Conservation (phyloP, 1,140 invertebrate genomes). For the Pollicipes pollicipes region DNA sequence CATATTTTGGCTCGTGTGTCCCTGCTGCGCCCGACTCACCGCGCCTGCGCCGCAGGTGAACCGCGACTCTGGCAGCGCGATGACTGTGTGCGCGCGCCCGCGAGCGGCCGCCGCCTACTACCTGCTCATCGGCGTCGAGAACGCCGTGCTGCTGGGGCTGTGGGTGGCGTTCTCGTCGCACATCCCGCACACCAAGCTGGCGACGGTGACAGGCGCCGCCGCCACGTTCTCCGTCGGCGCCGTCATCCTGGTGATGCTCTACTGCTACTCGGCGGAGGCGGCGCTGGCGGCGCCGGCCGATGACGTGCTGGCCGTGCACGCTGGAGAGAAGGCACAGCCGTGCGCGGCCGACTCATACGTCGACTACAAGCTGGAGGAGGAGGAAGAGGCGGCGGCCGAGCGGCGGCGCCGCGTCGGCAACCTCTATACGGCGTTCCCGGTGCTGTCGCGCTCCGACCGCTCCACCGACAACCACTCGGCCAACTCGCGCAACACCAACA, state of each 20-base stretch:
- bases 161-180: neutral
- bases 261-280: neutral
- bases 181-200: neutral
- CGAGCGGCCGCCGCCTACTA: slow-evolving; percentile 15
- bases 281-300: neutral
- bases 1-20: no score
- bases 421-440: neutral
- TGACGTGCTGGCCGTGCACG: neutral
- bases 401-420: neutral
- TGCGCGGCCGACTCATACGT: neutral
- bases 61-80: slow-evolving; percentile 11
- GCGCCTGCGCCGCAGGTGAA: slow-evolving; percentile 1
- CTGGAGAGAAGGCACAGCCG: neutral
- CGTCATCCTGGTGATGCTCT: neutral
- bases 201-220: neutral
- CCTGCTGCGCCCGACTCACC: no score
- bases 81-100: slow-evolving; percentile 15
- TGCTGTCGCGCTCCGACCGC: neutral
- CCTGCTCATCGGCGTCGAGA: slow-evolving; percentile 14
- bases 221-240: neutral
- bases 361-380: neutral
- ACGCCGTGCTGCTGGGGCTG: neutral
- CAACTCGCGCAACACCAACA: slow-evolving; percentile 17
- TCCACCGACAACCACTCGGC: slow-evolving; percentile 17
- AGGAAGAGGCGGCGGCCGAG: neutral